These are phyloP conservation scores for Palythoa caribaeorum DNA, from an alignment of 92 coral and sea anemone species.

Conservation along the genomic window DNA sequence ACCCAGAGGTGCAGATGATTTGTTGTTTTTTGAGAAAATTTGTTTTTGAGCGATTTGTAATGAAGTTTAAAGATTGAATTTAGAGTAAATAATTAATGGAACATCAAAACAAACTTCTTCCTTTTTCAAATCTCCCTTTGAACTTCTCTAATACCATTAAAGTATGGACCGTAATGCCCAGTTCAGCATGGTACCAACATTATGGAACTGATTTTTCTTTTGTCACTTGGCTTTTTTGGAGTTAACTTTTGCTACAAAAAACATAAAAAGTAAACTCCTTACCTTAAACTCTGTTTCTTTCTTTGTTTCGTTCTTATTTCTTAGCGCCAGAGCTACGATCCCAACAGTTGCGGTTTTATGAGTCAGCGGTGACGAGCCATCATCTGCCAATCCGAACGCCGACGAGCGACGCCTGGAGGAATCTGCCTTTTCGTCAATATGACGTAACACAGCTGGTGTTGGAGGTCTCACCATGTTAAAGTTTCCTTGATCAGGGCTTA, in stretches of 20 bases:
- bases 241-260: background rate
- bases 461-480: slow-evolving; percentile 34
- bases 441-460: slow-evolving; percentile 46
- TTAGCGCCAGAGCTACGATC: slow-evolving; percentile 84
- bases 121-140: too few relatives aligned
- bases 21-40: too few relatives aligned
- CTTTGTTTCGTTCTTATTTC: slow-evolving; percentile 85
- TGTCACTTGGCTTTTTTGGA: too few relatives aligned
- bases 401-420: slow-evolving; percentile 76
- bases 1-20: too few relatives aligned
- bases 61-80: too few relatives aligned
- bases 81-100: too few relatives aligned
- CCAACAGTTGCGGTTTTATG: slow-evolving; percentile 94
- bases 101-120: too few relatives aligned
- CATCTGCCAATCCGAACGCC: slow-evolving; percentile 63
- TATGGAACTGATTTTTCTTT: too few relatives aligned
- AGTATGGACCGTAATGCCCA: too few relatives aligned
- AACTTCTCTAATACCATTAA: too few relatives aligned
- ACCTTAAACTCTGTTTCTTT: slow-evolving; percentile 91
- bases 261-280: background rate
- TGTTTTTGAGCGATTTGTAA: too few relatives aligned
- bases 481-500: slow-evolving; percentile 41
- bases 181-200: too few relatives aligned
- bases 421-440: slow-evolving; percentile 27
- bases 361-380: slow-evolving; percentile 82